Evolutionary conservation across 2,888 invertebrate species (phyloP).

Genomic region (Microchrysa polita): DNA sequence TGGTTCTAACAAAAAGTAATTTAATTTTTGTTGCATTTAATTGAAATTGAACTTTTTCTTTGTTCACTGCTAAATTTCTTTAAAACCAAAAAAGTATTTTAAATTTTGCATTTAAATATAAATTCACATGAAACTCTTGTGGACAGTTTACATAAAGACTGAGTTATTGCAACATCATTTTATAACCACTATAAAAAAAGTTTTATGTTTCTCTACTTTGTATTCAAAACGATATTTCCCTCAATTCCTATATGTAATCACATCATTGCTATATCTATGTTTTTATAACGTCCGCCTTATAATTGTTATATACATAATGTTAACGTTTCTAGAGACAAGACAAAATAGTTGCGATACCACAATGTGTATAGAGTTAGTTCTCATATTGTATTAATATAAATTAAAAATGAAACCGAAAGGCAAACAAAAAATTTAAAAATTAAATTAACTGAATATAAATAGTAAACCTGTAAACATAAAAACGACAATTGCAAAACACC

Average conservation of each 20-base stretch:
- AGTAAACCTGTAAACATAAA: background rate
- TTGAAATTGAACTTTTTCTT: too few species aligned
- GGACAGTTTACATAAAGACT: constrained; percentile 41
- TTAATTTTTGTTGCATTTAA: too few species aligned
- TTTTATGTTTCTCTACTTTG: background rate
- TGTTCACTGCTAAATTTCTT: too few species aligned
- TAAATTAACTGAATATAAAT: too few species aligned
- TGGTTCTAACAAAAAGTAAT: too few species aligned
- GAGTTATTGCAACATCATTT: constrained; percentile 43
- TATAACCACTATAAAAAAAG: background rate
- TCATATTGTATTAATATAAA: constrained; percentile 13
- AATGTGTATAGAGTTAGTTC: constrained; percentile 21
- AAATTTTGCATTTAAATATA: too few species aligned
- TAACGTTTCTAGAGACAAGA: constrained; percentile 36
- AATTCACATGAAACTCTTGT: background rate
- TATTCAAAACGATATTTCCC: constrained; percentile 5
- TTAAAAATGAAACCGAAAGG: too few species aligned
- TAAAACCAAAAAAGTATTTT: too few species aligned
- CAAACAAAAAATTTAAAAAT: background rate
- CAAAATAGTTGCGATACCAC: constrained; percentile 32
- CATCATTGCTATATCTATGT: background rate
- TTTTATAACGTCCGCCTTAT: constrained; percentile 29
- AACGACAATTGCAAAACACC: background rate
- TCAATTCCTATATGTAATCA: background rate
- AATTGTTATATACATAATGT: constrained; percentile 34